phyloP scores from a whole-genome alignment of 2,888 invertebrate genomes.

The Drosophila pullipes region DNA sequence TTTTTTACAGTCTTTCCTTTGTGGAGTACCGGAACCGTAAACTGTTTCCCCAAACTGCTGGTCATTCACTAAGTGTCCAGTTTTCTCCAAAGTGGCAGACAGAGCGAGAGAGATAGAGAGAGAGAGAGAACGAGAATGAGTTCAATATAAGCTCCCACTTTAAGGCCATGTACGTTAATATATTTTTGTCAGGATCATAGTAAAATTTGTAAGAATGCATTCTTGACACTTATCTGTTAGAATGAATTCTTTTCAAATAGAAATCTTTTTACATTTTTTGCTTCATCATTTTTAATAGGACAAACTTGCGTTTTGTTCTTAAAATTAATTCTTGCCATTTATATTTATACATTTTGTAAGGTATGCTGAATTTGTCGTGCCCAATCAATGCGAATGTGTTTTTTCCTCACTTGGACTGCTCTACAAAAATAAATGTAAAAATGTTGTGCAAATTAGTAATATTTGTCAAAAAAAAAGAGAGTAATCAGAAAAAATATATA shows the following conservation, averaged over 20 bases:
- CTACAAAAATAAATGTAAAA: not conserved
- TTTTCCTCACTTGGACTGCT: not conserved
- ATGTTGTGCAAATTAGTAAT: not conserved
- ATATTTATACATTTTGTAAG: not conserved
- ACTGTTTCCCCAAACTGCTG: constrained; percentile 63
- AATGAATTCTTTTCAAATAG: not conserved
- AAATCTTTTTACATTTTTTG: not conserved
- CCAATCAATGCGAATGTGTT: not conserved
- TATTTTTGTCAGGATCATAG: constrained; percentile 4
- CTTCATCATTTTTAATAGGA: not conserved
- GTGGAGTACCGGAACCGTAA: constrained; percentile 29
- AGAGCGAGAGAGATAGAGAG: not conserved
- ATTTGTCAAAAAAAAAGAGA: not conserved
- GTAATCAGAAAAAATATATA: not conserved
- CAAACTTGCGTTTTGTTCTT: constrained; percentile 1
- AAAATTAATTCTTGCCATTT: constrained; percentile 5
- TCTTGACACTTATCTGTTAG: not conserved
- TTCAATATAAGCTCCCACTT: not conserved
- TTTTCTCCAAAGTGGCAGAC: not conserved
- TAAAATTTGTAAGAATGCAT: not conserved
- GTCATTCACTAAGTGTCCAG: constrained; percentile 58
- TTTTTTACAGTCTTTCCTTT: constrained; percentile 56
- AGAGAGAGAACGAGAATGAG: not conserved
- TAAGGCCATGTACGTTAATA: constrained; percentile 3
- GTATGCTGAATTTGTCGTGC: not conserved